Evolutionary conservation across 2,888 invertebrate genomes (phyloP), one percentile per base, ranked within the genome.

Genomic region (Geotrupes spiniger): DNA sequence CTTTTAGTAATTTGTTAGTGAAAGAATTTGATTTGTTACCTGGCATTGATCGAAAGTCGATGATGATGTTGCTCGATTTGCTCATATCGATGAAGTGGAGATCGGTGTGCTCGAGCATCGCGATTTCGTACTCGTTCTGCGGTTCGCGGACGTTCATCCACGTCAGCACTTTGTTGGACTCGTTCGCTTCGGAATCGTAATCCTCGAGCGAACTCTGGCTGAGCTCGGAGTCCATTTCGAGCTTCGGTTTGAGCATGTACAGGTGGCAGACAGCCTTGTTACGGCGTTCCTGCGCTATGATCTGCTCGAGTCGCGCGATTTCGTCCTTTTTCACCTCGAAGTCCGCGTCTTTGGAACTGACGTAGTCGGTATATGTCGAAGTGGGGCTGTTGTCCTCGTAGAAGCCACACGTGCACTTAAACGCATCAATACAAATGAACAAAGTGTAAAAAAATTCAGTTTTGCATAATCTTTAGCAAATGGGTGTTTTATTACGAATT

Each of bases 371-470:
- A n/a, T n/a, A n/a, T n/a, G n/a, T 36, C n/a, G 17, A 42, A n/a
- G 12, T 15, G n/a, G 14, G 10, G 12, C 28, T 14, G 10, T 12
- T 15, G 10, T 12, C 48, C 9, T 38, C 36, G n/a, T 28, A 29
- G 11, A 46, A 55, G 17, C 52, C 56, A 52, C 70, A 70, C n/a
- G 52, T 57, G 49, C 70, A 70, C 3, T 61, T 56, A 1, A n/a
- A n/a, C n/a, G n/a, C n/a, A n/a, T n/a, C n/a, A n/a, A n/a, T n/a
- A n/a, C n/a, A n/a, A n/a, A n/a, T n/a, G n/a, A n/a, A n/a, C n/a
- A n/a, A n/a, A n/a, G n/a, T n/a, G n/a, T n/a, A n/a, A n/a, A n/a
- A n/a, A n/a, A n/a, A n/a, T n/a, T n/a, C n/a, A n/a, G n/a, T n/a
- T n/a, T n/a, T n/a, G n/a, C n/a, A n/a, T n/a, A n/a, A n/a, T n/a